A percentile compares a stretch with the other conserved stretches of the same genome.
These are phyloP conservation scores for Picathartes gymnocephalus DNA, from an alignment of 2,113 vertebrate genomes.

Conservation along the genomic window DNA sequence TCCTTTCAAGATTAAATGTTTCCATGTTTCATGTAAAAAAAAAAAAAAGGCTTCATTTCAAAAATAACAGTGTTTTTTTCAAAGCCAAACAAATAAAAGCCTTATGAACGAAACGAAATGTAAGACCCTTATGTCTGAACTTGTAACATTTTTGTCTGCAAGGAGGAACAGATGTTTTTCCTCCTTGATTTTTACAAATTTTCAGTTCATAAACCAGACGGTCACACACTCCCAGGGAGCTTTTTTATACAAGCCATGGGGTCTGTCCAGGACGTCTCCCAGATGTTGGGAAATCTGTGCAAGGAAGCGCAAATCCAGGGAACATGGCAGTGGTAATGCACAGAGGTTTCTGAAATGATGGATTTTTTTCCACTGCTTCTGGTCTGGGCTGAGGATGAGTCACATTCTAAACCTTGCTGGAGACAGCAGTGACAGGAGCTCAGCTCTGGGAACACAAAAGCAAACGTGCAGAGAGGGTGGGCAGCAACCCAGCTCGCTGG, in stretches of 20 bases:
- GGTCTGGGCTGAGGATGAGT: background rate
- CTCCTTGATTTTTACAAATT: background rate
- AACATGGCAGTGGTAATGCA: background rate
- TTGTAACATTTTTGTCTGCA: background rate
- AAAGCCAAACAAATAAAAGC: background rate
- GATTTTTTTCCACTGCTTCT: background rate
- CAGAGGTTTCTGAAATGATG: background rate
- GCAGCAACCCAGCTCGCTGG: background rate
- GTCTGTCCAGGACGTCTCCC: background rate
- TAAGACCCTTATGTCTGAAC: background rate
- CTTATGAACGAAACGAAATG: background rate
- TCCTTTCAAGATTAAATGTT: background rate
- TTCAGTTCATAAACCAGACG: background rate
- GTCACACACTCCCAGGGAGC: background rate
- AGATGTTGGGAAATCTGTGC: rapidly evolving
- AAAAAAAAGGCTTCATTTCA: background rate
- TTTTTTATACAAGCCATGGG: background rate
- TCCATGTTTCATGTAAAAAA: background rate
- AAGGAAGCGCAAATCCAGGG: background rate
- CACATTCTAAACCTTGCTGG: background rate
- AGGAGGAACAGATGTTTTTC: background rate
- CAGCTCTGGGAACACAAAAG: background rate
- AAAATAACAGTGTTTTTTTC: background rate
- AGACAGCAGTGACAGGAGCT: background rate
- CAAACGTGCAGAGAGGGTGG: rapidly evolving